Base-by-base conservation (phyloP, 2,888 invertebrate species). In the Synergus japonicus region DNA sequence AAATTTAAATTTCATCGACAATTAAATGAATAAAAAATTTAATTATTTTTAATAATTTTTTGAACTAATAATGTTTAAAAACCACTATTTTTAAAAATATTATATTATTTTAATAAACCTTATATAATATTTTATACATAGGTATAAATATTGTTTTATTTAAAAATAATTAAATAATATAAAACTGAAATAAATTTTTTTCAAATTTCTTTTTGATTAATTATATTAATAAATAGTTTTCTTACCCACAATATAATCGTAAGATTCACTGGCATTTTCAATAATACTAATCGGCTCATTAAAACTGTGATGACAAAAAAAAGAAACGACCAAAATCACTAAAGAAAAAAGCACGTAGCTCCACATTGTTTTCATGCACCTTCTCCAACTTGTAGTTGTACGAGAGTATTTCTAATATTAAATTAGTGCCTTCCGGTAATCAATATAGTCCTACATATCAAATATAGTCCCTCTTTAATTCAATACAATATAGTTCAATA, bases 201-300 rank as follows among this genome's bases (percentile, higher is more conserved):
- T 22, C 22, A 22, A 22, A 22, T 22, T 22, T 22, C 22, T 22
- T 22, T 22, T 22, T 0, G 22, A 69, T 22, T 46, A 15, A 41
- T 64, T 22, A 8, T n/a, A n/a, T n/a, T 22, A 76, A 64, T 65
- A 22, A 37, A 65, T 66, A 58, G 12, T 44, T 67, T 18, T 13
- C 90, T 88, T 80, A 91, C 92, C 91, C 13, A 92, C 83, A 64
- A 92, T 87, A 82, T 91, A 92, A 85, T 92, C 92, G 81, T 91
- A 92, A 63, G 85, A 84, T 63, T 83, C 82, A 41, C 88, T 82
- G 2, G 91, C 89, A 78, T 86, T 81, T 79, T 89, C 86, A 67
- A 89, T 86, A 44, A 91, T 81, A 80, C 91, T 91, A 15, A 83
- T 76, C 7, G 91, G 90, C 46, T 83, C 84, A 43, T 78, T 86